Evolutionary conservation across 1,140 invertebrate species (phyloP), one percentile per base, ranked within the genome.

Genomic region (Lordiphosa clarofinis): DNA sequence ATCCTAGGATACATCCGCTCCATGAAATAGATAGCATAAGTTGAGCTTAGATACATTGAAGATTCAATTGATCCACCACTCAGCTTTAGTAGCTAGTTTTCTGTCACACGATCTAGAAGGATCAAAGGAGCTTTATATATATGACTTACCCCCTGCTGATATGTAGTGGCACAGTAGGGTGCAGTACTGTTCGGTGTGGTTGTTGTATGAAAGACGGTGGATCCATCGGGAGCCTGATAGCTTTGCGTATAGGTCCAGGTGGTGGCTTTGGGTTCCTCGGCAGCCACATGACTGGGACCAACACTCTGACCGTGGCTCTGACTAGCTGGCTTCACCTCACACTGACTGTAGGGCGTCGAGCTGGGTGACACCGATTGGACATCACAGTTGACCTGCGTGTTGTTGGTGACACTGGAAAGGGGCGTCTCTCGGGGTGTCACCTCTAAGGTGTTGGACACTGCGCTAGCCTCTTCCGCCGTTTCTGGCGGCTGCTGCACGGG

Each of bases 111-210:
- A n/a, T n/a, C n/a, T n/a, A n/a, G n/a, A n/a, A n/a, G n/a, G n/a
- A n/a, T n/a, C n/a, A n/a, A n/a, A n/a, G n/a, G n/a, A n/a, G n/a
- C n/a, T n/a, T n/a, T n/a, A n/a, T n/a, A n/a, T n/a, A n/a, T n/a
- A n/a, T 15, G 1, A 57, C 72, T 82, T 52, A 89, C 87, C 63
- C 62, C 87, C 65, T 88, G 87, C 66, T 89, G 87, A 89, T 89
- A 89, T 89, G 87, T 88, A 47, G 87, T 81, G 43, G 87, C 67
- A 58, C 86, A 86, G 56, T 87, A 87, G 47, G 79, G 88, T 43
- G 87, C 56, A 48, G 71, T 72, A 35, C 67, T 75, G 54, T 75
- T 86, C 28, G 81, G 81, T 56, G 86, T 73, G 21, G 75, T 71
- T 35, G 87, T 81, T 19, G 87, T 88, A 37, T 88, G 86, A 62